phyloP scores from a whole-genome alignment of 1,140 invertebrate genomes.

The Habropoda laboriosa region DNA sequence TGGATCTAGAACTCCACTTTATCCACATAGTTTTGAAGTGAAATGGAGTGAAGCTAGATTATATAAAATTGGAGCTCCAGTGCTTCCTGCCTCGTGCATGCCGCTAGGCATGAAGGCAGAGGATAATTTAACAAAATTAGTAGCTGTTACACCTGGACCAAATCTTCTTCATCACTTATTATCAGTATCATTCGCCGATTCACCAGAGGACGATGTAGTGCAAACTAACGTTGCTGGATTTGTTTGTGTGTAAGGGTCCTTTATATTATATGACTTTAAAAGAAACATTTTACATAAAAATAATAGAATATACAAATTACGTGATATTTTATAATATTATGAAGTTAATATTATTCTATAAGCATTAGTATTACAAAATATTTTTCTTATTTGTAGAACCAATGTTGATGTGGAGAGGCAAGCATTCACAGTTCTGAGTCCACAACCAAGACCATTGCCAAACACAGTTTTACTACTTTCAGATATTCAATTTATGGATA shows the following conservation, averaged over 20 bases:
- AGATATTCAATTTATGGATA: constrained; percentile 95
- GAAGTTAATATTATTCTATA: constrained; percentile 8
- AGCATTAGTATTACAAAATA: neutral
- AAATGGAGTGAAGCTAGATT: constrained; percentile 93
- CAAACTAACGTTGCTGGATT: constrained; percentile 95
- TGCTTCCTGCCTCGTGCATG: constrained; percentile 96
- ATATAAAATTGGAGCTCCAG: constrained; percentile 97
- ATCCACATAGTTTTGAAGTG: constrained; percentile 96
- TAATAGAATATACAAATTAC: too few species aligned
- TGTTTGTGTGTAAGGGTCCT: constrained; percentile 90
- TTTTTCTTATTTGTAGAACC: constrained; percentile 86
- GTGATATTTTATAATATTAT: too few species aligned
- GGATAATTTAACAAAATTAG: constrained; percentile 95
- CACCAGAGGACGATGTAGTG: constrained; percentile 89
- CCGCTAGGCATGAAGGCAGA: constrained; percentile 97
- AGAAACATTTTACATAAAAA: neutral
- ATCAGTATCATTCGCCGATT: constrained; percentile 92
- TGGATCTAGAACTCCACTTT: constrained; percentile 90
- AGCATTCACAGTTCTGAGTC: constrained; percentile 93
- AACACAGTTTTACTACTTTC: constrained; percentile 90
- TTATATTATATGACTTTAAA: too few species aligned
- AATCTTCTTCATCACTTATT: constrained; percentile 94
- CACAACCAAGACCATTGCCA: constrained; percentile 94
- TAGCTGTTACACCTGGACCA: constrained; percentile 88
- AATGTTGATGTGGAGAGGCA: constrained; percentile 94